phyloP scores from a whole-genome alignment of 1,140 invertebrate species.

The Saccostrea echinata region DNA sequence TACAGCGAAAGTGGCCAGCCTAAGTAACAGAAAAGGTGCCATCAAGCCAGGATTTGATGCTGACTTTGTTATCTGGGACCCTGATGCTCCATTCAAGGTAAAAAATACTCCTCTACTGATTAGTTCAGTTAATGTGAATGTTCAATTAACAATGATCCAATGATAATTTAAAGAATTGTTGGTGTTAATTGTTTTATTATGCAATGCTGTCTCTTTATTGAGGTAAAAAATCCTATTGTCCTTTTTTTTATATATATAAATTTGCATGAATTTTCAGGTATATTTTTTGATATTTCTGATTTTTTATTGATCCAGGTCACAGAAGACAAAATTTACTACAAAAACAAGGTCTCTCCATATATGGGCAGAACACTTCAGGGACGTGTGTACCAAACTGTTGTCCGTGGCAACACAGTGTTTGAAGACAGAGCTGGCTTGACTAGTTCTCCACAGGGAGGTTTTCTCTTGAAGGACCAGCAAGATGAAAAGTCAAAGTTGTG shows the following conservation, averaged over 20 bases:
- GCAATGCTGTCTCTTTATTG: too few species aligned
- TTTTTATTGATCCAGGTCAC: conserved; percentile 47
- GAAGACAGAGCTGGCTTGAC: not conserved
- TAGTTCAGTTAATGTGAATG: too few species aligned
- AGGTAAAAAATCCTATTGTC: too few species aligned
- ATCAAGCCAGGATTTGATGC: conserved; percentile 85
- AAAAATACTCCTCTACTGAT: not conserved
- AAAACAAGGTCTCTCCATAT: conserved; percentile 60
- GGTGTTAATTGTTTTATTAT: too few species aligned
- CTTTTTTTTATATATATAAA: not conserved
- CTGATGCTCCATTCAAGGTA: conserved; percentile 82
- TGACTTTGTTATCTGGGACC: conserved; percentile 87
- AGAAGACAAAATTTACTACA: conserved; percentile 43
- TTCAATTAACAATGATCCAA: too few species aligned
- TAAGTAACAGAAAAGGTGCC: conserved; percentile 83
- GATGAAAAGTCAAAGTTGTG: not conserved
- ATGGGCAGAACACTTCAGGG: conserved; percentile 50
- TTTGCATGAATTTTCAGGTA: not conserved
- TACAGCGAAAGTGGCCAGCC: conserved; percentile 84
- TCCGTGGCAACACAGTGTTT: conserved; percentile 44
- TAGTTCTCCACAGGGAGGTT: conserved; percentile 9
- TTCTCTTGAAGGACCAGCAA: conserved; percentile 8
- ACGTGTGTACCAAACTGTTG: conserved; percentile 44
- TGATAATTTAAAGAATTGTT: too few species aligned
- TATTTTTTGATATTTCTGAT: not conserved